A percentile compares a stretch with the other conserved stretches of the same genome.
These are phyloP conservation scores for Phrynocephalus guinanensis DNA, from an alignment of 2,797 vertebrate species.

Conservation along the genomic window DNA sequence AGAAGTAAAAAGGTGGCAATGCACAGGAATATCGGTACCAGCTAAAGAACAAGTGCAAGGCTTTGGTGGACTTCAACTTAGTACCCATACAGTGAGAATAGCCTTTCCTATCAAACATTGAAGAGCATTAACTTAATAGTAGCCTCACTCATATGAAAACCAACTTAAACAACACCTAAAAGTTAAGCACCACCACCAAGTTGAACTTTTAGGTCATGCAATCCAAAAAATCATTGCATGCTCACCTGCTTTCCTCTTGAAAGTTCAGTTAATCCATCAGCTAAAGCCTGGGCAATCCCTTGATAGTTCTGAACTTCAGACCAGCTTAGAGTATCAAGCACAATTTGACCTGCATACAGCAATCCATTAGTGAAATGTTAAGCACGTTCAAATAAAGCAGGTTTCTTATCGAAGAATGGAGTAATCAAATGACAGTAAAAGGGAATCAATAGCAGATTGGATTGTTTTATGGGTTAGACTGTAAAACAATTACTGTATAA, in stretches of 20 bases:
- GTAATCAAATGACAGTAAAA: background rate
- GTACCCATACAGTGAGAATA: background rate
- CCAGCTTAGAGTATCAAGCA: slow-evolving; percentile 78
- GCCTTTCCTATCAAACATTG: background rate
- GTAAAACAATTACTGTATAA: no score
- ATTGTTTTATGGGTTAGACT: background rate
- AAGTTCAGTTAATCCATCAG: slow-evolving; percentile 77
- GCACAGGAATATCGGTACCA: background rate
- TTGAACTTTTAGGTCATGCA: background rate
- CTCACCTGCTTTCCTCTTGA: slow-evolving; percentile 75
- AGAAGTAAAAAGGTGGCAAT: background rate
- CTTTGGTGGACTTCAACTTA: background rate
- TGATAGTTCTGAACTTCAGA: slow-evolving; percentile 69
- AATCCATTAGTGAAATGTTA: background rate
- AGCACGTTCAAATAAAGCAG: background rate
- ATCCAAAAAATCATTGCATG: slow-evolving; percentile 9
- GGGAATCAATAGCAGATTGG: background rate
- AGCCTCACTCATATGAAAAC: background rate
- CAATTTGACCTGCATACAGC: slow-evolving; percentile 79
- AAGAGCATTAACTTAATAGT: background rate
- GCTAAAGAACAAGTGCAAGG: background rate
- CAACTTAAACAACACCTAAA: background rate
- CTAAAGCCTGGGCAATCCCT: slow-evolving; percentile 73
- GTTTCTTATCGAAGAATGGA: background rate
- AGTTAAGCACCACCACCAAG: background rate